Base-by-base conservation (phyloP, 1,140 invertebrate species). In the Akabosia matsudoensis region DNA sequence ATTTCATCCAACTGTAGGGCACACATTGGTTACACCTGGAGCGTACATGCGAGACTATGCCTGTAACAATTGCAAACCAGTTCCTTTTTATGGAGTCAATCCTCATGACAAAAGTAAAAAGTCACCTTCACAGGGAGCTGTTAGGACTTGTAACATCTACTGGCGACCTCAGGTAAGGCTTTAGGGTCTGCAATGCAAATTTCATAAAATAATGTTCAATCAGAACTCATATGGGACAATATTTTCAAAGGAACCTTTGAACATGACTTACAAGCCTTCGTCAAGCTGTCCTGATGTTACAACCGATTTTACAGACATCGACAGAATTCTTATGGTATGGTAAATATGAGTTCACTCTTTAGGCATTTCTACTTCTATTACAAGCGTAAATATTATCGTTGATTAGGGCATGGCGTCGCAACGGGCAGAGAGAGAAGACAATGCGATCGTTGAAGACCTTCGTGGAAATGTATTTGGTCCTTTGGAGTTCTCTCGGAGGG, bases 71-170 rank as follows among this genome's bases (percentile, higher is more conserved):
- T 82, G 79, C 56, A 56, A 78, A 16, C 61, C 22, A 4, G 70
- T 79, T 14, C 33, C 73, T 1, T 79, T 82, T 74, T 73, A 76
- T n/a, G 79, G 80, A 1, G 7, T 31, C 3, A 24, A 54, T 7
- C 14, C 73, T 2, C 24, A 30, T 31, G 28, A 54, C 3, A 24
- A 28, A 74, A 56, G 54, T 16, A 77, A 74, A 18, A 22, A 64
- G 79, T 82, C 77, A 61, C 79, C 52, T 54, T 37, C 30, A 79
- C 56, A 83, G 73, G 76, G 80, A 33, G 84, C 85, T 22, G 85
- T 90, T 2, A 83, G 90, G 73, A 87, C 90, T 0, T 91, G 90
- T 81, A 91, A 91, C 81, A 88, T 88, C 30, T 92, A 88, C 83
- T 91, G 89, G 88, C 86, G 88, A 81, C 85, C 89, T 10, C 87